Conservation (phyloP, 2,797 vertebrate species). For the Mormyrops boulengeri region DNA sequence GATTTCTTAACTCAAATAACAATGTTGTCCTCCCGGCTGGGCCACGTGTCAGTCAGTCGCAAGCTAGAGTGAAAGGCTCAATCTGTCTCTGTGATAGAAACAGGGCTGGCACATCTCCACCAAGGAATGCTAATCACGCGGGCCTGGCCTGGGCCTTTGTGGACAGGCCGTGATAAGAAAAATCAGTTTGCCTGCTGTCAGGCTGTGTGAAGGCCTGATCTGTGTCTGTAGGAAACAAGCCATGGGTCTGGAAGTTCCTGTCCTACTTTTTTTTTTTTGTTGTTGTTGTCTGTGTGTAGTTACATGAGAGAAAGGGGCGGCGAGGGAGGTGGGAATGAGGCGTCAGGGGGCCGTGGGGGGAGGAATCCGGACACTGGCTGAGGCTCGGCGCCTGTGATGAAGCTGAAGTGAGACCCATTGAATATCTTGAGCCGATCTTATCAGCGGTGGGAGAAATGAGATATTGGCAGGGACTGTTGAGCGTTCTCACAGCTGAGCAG, state of each 20-base stretch:
- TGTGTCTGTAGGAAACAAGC: constrained; percentile 71
- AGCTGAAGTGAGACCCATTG: constrained; percentile 79
- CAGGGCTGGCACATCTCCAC: constrained; percentile 78
- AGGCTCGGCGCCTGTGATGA: constrained; percentile 67
- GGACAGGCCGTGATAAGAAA: constrained; percentile 90
- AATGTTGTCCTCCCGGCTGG: constrained; percentile 98
- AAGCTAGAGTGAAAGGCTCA: constrained; percentile 96
- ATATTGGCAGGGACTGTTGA: constrained; percentile 91
- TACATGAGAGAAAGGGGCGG: constrained; percentile 45
- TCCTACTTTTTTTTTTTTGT: constrained; percentile 67
- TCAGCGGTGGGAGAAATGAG: constrained; percentile 87
- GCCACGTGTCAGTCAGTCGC: constrained; percentile 98
- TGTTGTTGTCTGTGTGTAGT: constrained; percentile 29
- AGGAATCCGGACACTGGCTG: constrained; percentile 61
- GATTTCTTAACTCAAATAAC: constrained; percentile 99
- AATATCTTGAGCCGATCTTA: constrained; percentile 94
- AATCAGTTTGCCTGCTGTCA: constrained; percentile 86
- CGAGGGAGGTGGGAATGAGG: constrained; percentile 55
- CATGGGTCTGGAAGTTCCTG: constrained; percentile 66
- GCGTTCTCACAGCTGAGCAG: constrained; percentile 87
- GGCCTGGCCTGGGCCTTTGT: constrained; percentile 93
- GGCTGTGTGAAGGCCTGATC: constrained; percentile 63
- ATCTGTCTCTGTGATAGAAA: constrained; percentile 98
- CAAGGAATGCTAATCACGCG: constrained; percentile 92
- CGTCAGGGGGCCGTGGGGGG: constrained; percentile 50